These are phyloP conservation scores for Agrochola macilenta DNA, from an alignment of 2,888 invertebrate species.

Conservation along the genomic window DNA sequence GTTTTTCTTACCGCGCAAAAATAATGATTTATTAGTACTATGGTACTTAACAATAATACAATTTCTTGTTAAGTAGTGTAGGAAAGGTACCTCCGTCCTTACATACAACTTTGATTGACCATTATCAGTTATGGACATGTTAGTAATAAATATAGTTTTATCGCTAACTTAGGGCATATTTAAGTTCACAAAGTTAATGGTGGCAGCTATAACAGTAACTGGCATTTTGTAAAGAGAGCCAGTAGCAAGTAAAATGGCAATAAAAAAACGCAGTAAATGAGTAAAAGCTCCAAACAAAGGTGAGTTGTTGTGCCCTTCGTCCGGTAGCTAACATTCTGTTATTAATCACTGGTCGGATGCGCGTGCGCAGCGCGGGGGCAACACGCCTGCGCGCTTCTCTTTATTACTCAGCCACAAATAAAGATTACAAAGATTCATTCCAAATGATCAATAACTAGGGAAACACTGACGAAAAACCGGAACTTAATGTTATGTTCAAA, in stretches of 20 bases:
- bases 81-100: not conserved
- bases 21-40: not conserved
- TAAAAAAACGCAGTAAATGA: not conserved
- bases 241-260: not conserved
- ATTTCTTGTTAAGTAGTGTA: not conserved
- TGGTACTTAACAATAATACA: not conserved
- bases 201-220: not conserved
- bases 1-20: not conserved
- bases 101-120: not conserved
- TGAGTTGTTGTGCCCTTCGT: constrained; percentile 23
- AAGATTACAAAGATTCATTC: not conserved
- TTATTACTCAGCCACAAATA: constrained; percentile 22
- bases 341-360: constrained; percentile 47
- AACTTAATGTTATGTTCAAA: not conserved
- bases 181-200: constrained; percentile 18
- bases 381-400: constrained; percentile 30
- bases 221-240: not conserved
- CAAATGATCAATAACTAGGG: not conserved
- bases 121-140: constrained; percentile 34
- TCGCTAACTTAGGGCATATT: constrained; percentile 10
- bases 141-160: constrained; percentile 31
- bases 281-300: constrained; percentile 22
- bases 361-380: constrained; percentile 26
- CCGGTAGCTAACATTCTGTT: constrained; percentile 46
- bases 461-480: not conserved